phyloP scores from a whole-genome alignment of 2,888 invertebrate genomes.

The Agriopis aurantiaria region DNA sequence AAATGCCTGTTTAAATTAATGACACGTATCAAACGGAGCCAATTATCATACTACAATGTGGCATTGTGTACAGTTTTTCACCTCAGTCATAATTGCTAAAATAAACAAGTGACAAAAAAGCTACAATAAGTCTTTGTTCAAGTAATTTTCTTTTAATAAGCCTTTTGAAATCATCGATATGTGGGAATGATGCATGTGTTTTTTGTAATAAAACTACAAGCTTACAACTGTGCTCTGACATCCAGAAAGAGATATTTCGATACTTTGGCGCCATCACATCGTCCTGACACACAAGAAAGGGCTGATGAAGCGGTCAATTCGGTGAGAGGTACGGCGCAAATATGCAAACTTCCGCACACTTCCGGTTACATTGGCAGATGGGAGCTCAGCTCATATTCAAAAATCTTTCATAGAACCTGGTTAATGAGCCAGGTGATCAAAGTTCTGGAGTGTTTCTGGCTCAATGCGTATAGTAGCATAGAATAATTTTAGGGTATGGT shows the following conservation, averaged over 20 bases:
- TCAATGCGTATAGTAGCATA: too few relatives aligned
- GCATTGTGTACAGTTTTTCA: conserved; percentile 45
- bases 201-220: neutral
- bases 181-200: conserved; percentile 5
- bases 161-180: conserved; percentile 35
- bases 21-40: conserved; percentile 27
- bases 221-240: neutral
- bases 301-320: too few relatives aligned
- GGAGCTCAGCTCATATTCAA: too few relatives aligned
- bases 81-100: conserved; percentile 28
- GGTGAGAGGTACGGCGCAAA: too few relatives aligned
- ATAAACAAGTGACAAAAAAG: conserved; percentile 38
- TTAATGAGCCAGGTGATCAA: too few relatives aligned
- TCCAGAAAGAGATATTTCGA: neutral
- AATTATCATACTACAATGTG: conserved; percentile 41
- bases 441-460: too few relatives aligned
- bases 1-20: conserved; percentile 20
- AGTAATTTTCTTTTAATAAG: conserved; percentile 35
- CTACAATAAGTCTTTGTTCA: conserved; percentile 32
- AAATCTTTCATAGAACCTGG: too few relatives aligned
- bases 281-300: too few relatives aligned
- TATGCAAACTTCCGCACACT: too few relatives aligned
- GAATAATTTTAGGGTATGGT: too few relatives aligned
- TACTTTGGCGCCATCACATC: too few relatives aligned
- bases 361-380: too few relatives aligned